Conservation (phyloP, 2,113 vertebrate species). For the Megatriorchis doriae region DNA sequence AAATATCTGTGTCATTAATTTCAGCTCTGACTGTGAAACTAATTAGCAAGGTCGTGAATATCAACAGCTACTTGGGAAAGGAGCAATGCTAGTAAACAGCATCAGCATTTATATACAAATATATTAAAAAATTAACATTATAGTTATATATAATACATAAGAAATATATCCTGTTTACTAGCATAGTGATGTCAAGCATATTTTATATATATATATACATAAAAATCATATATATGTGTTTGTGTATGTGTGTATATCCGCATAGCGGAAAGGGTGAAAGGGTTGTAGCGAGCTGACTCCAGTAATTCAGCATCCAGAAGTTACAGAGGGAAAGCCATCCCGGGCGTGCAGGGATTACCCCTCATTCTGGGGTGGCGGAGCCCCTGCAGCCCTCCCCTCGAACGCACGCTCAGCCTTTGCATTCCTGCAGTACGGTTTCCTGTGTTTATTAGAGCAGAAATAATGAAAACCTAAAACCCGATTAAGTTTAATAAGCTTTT, state of each 20-base stretch:
- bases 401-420: not conserved
- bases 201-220: not conserved
- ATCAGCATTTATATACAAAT: not conserved
- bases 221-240: accelerated
- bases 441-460: slow-evolving; percentile 23
- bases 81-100: not conserved
- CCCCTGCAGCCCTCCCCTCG: not conserved
- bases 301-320: accelerated
- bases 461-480: not conserved
- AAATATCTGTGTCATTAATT: not conserved
- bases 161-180: not conserved
- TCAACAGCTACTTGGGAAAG: not conserved
- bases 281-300: not conserved
- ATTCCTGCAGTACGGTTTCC: not conserved
- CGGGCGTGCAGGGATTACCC: not conserved
- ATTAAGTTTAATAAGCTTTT: not conserved
- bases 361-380: accelerated
- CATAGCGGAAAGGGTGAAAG: not conserved
- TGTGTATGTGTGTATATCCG: accelerated
- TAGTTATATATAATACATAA: not conserved
- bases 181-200: not conserved
- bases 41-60: not conserved
- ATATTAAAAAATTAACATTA: too few relatives aligned
- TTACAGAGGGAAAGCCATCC: accelerated
- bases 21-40: not conserved